These are phyloP conservation scores for Gopherus flavomarginatus DNA, from an alignment of 2,113 vertebrate genomes.

Conservation along the genomic window DNA sequence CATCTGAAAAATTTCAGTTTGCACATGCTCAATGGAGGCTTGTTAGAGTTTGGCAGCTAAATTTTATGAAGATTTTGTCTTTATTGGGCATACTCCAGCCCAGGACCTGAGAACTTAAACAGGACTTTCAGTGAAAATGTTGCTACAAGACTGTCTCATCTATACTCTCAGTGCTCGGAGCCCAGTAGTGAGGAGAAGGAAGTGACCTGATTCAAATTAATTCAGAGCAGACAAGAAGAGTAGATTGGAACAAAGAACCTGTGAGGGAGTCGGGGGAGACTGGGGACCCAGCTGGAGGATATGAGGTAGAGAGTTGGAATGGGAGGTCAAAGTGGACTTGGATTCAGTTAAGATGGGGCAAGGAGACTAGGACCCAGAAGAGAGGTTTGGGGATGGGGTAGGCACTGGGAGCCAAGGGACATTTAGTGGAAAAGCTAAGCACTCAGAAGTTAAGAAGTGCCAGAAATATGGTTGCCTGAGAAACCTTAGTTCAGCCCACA, in stretches of 20 bases:
- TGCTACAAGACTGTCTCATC: not conserved
- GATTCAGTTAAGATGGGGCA: not conserved
- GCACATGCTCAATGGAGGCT: too few species aligned
- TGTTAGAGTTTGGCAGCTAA: too few species aligned
- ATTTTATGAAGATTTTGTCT: too few species aligned
- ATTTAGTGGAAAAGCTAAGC: not conserved
- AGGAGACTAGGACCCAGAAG: not conserved
- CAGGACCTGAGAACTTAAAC: accelerated
- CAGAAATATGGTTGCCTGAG: not conserved
- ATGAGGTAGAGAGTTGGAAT: not conserved
- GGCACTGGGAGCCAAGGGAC: not conserved
- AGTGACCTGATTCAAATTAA: not conserved
- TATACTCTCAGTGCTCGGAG: not conserved
- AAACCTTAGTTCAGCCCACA: not conserved
- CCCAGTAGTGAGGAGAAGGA: not conserved
- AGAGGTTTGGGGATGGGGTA: not conserved
- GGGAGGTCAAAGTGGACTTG: not conserved
- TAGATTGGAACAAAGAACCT: not conserved
- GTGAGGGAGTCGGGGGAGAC: not conserved
- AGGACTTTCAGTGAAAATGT: not conserved
- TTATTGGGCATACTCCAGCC: not conserved
- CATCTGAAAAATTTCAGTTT: too few species aligned
- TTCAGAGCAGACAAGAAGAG: not conserved
- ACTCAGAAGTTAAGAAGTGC: not conserved
- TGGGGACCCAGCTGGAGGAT: not conserved